Evolutionary conservation across 2,888 invertebrate genomes (phyloP).

Genomic region (Caenorhabditis panamensis): DNA sequence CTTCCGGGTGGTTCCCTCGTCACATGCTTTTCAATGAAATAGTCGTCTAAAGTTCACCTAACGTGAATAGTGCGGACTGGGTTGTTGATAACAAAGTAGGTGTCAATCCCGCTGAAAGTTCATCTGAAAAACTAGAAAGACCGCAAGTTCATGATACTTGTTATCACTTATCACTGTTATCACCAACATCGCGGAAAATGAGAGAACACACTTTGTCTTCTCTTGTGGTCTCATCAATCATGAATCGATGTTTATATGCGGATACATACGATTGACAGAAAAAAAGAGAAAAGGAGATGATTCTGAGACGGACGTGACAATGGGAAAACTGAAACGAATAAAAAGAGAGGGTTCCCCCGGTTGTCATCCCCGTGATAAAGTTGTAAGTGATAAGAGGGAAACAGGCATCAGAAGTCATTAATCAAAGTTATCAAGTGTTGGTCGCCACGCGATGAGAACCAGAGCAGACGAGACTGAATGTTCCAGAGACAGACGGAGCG

Average conservation of each 20-base stretch:
- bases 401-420: slow-evolving; percentile 2
- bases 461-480: background rate
- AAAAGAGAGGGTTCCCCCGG: background rate
- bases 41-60: background rate
- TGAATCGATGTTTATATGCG: slow-evolving; percentile 35
- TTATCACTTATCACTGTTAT: slow-evolving; percentile 5
- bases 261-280: slow-evolving; percentile 12
- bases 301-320: slow-evolving; percentile 17
- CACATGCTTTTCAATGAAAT: background rate
- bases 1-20: slow-evolving; percentile 6
- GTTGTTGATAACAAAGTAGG: background rate
- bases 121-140: slow-evolving; percentile 21
- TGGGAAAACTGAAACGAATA: slow-evolving; percentile 13
- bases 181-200: slow-evolving; percentile 5
- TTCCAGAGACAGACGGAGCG: background rate
- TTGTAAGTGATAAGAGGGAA: slow-evolving; percentile 1
- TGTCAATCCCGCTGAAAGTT: background rate
- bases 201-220: slow-evolving; percentile 1
- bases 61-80: background rate
- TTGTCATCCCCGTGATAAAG: background rate
- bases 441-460: background rate
- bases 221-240: slow-evolving; percentile 37
- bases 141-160: slow-evolving; percentile 43
- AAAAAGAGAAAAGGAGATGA: slow-evolving; percentile 16
- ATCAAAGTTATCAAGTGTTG: slow-evolving; percentile 21